Conservation (phyloP, 2,888 invertebrate genomes). For the Rhagonycha fulva region DNA sequence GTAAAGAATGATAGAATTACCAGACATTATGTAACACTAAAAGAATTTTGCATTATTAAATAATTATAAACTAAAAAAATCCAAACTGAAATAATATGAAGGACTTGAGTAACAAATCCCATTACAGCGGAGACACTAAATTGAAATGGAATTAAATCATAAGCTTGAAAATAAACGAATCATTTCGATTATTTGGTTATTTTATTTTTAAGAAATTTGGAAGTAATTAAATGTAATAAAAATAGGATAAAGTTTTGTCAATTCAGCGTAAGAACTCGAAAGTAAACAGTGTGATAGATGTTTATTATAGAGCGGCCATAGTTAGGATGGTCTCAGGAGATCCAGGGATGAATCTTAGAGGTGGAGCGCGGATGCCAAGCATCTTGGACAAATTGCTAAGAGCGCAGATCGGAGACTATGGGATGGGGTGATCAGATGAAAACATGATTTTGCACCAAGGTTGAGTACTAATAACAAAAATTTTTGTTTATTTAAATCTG, state of each 20-base stretch:
- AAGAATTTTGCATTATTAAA: background rate
- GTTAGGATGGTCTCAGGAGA: conserved; percentile 52
- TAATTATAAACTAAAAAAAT: background rate
- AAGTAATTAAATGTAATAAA: conserved; percentile 26
- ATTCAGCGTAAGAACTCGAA: conserved; percentile 45
- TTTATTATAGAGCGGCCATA: conserved; percentile 55
- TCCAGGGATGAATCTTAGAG: conserved; percentile 52
- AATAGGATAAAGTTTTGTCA: conserved; percentile 41
- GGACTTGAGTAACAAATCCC: background rate
- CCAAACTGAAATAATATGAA: background rate
- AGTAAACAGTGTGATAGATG: conserved; percentile 55
- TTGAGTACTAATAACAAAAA: background rate
- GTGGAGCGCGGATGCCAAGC: conserved; percentile 47
- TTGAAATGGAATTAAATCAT: background rate
- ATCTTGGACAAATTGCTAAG: conserved; percentile 55
- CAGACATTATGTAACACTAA: no score
- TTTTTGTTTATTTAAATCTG: background rate
- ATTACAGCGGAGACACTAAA: background rate
- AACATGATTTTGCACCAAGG: conserved; percentile 34
- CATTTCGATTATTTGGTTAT: background rate
- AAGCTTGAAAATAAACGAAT: background rate
- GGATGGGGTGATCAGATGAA: conserved; percentile 38
- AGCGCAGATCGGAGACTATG: conserved; percentile 46
- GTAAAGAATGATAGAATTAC: no score
- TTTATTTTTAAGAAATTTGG: background rate